phyloP scores from a whole-genome alignment of 2,888 invertebrate species.

The Scelioninae gen. 1 region DNA sequence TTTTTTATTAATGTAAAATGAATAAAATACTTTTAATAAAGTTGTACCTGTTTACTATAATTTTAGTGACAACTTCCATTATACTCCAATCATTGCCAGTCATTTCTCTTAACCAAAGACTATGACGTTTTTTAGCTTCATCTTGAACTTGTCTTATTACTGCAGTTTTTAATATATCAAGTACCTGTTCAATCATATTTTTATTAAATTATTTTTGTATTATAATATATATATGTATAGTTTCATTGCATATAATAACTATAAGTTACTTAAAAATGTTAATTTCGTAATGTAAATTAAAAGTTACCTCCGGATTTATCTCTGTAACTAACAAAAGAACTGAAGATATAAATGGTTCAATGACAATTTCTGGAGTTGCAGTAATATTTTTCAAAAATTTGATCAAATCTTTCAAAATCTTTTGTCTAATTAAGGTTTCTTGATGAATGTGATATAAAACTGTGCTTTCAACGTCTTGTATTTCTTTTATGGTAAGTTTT shows the following conservation, averaged over 20 bases:
- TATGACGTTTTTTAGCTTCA: conserved; percentile 83
- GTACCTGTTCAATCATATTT: conserved; percentile 74
- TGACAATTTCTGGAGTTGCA: conserved; percentile 86
- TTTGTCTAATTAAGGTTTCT: conserved; percentile 83
- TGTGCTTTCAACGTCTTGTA: conserved; percentile 87
- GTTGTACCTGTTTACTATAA: conserved; percentile 84
- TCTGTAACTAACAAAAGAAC: conserved; percentile 86
- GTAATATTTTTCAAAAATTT: conserved; percentile 85
- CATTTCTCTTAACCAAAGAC: conserved; percentile 86
- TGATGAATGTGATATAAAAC: conserved; percentile 87
- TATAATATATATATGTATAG: too few species aligned
- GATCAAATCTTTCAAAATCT: conserved; percentile 85
- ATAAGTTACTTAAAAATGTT: background rate
- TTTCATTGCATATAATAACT: background rate
- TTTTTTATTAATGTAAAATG: too few species aligned
- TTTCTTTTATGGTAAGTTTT: conserved; percentile 81
- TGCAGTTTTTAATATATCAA: conserved; percentile 81
- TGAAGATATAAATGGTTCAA: conserved; percentile 88
- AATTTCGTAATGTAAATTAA: conserved; percentile 63
- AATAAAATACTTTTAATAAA: background rate
- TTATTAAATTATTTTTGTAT: too few species aligned
- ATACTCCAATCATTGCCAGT: conserved; percentile 81
- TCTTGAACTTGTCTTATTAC: conserved; percentile 83
- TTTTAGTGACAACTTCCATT: conserved; percentile 83
- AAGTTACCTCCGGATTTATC: conserved; percentile 84